A percentile compares a stretch with the other conserved stretches of the same genome.
phyloP scores from a whole-genome alignment of 2,113 vertebrate genomes.

The Pseudopodoces humilis region DNA sequence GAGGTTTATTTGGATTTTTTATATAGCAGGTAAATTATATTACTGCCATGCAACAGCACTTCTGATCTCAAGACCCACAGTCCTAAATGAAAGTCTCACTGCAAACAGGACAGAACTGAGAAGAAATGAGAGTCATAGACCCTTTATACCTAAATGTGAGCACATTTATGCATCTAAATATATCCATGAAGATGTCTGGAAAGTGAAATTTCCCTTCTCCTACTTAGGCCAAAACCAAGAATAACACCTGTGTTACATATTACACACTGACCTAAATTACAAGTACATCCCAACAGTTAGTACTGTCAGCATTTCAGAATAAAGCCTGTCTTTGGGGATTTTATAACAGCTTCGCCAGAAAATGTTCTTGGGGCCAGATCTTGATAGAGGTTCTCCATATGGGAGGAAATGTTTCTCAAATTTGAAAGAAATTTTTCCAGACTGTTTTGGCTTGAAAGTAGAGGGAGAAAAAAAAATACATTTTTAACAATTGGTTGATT shows the following conservation, averaged over 20 bases:
- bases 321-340: slow-evolving; percentile 33
- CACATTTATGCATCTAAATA: background rate
- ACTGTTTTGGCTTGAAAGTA: slow-evolving; percentile 9
- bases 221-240: slow-evolving; percentile 39
- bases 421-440: slow-evolving; percentile 54
- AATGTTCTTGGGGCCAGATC: slow-evolving; percentile 33
- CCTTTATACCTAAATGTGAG: background rate
- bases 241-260: slow-evolving; percentile 54
- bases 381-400: slow-evolving; percentile 55
- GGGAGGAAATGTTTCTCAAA: slow-evolving; percentile 51
- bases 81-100: background rate
- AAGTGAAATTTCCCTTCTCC: slow-evolving; percentile 6
- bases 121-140: background rate
- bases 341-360: slow-evolving; percentile 18
- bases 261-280: slow-evolving; percentile 48
- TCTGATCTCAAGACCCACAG: background rate
- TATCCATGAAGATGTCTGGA: background rate
- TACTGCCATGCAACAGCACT: background rate
- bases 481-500: background rate
- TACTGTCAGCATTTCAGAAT: slow-evolving; percentile 44
- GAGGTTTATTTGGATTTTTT: background rate
- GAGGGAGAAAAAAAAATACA: background rate
- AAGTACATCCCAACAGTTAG: slow-evolving; percentile 15
- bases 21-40: background rate
- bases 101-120: background rate